phyloP scores from a whole-genome alignment of 2,888 invertebrate species.

The Dorcus parallelipipedus region DNA sequence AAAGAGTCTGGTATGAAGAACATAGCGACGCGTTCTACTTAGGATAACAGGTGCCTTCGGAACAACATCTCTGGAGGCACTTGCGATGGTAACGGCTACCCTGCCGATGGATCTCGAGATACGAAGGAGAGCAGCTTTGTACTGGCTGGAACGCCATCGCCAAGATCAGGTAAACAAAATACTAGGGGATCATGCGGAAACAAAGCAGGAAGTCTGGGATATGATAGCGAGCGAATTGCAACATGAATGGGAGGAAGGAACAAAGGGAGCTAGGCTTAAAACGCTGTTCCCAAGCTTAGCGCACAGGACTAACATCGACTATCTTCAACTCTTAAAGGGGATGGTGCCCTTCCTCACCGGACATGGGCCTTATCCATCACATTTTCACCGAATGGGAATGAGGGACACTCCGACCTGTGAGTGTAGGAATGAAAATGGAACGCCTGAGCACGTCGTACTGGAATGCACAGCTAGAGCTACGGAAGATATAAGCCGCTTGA shows the following conservation, averaged over 20 bases:
- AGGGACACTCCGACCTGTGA: background rate
- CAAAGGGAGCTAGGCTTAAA: background rate
- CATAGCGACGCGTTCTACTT: background rate
- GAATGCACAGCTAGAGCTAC: background rate
- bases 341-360: constrained; percentile 1
- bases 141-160: background rate
- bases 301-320: background rate
- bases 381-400: background rate
- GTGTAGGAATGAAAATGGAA: background rate
- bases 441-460: constrained; percentile 3
- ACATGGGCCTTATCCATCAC: background rate
- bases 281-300: background rate
- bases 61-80: constrained; percentile 5
- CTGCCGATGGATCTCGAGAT: constrained; percentile 8
- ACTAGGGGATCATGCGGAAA: no score
- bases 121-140: background rate
- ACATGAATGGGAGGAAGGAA: background rate
- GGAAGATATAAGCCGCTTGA: no score
- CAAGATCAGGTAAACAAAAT: no score
- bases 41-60: constrained; percentile 1
- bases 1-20: background rate
- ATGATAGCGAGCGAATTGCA: background rate
- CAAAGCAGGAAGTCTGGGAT: background rate
- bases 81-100: background rate
- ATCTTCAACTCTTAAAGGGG: background rate